A percentile compares a stretch with the other conserved stretches of the same genome.
These are phyloP conservation scores for Melanocharis versteri DNA, from an alignment of 2,113 vertebrate species.

Conservation along the genomic window DNA sequence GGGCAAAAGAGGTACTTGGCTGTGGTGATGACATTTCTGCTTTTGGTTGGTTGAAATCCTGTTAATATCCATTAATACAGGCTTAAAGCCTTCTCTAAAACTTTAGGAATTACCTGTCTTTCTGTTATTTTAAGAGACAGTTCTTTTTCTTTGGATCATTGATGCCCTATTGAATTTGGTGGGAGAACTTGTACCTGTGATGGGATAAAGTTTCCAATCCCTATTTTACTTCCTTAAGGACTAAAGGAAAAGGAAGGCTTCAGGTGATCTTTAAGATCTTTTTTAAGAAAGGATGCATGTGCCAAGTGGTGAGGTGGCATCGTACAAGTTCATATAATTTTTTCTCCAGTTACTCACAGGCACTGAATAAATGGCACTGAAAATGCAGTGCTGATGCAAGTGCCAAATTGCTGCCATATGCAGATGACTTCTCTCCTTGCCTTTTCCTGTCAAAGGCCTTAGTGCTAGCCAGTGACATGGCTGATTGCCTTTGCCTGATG, in stretches of 20 bases:
- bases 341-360: not conserved
- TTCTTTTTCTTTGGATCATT: not conserved
- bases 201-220: not conserved
- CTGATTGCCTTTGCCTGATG: not conserved
- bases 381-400: not conserved
- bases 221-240: not conserved
- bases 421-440: not conserved
- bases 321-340: not conserved
- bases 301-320: not conserved
- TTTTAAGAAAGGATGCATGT: not conserved
- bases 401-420: not conserved
- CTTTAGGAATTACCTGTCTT: not conserved
- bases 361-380: not conserved
- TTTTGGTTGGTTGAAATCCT: not conserved
- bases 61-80: not conserved
- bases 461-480: not conserved
- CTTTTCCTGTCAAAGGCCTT: not conserved
- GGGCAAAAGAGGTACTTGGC: not conserved
- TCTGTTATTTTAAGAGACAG: not conserved
- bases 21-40: rapidly evolving
- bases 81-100: not conserved
- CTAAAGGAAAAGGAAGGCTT: not conserved
- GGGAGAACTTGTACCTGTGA: not conserved
- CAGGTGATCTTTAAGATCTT: not conserved
- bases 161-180: not conserved